These are phyloP conservation scores for Arbacia lixula DNA, from an alignment of 53 echinoderm and acorn worm genomes.

Conservation along the genomic window DNA sequence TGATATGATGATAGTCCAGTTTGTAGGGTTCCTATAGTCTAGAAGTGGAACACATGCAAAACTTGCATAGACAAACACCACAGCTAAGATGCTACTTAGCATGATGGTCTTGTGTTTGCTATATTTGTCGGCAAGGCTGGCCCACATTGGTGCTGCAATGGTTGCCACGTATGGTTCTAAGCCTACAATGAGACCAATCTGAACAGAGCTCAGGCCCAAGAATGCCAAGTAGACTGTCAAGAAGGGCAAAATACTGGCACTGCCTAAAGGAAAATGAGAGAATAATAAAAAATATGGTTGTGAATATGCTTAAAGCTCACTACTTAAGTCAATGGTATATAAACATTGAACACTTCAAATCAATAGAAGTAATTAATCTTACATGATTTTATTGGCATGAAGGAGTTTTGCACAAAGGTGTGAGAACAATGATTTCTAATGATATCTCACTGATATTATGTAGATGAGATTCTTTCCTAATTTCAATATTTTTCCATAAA, in stretches of 20 bases:
- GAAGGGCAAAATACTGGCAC: conserved; percentile 75
- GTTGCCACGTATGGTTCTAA: conserved; percentile 71
- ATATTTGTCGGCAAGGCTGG: conserved; percentile 83
- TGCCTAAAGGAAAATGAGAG: conserved; percentile 54
- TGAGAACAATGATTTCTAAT: too few relatives aligned
- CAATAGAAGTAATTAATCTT: too few relatives aligned
- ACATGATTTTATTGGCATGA: too few relatives aligned
- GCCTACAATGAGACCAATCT: conserved; percentile 84
- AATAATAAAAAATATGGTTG: not conserved
- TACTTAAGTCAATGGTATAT: too few relatives aligned
- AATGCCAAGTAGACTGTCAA: conserved; percentile 90
- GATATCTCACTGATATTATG: too few relatives aligned
- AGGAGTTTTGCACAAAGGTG: too few relatives aligned
- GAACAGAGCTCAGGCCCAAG: conserved; percentile 75
- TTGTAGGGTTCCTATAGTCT: not conserved
- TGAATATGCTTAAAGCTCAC: too few relatives aligned
- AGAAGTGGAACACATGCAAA: not conserved
- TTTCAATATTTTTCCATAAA: too few relatives aligned
- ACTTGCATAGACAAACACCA: conserved; percentile 15
- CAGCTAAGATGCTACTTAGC: conserved; percentile 22
- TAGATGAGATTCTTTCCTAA: too few relatives aligned
- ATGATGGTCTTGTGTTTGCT: conserved; percentile 79
- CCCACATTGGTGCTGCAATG: conserved; percentile 74
- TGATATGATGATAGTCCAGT: too few relatives aligned
- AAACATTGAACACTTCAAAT: too few relatives aligned